A percentile compares a stretch with the other conserved stretches of the same genome.
These are phyloP conservation scores for Stenopsyche tienmushanensis DNA, from an alignment of 1,140 invertebrate genomes.

Conservation along the genomic window DNA sequence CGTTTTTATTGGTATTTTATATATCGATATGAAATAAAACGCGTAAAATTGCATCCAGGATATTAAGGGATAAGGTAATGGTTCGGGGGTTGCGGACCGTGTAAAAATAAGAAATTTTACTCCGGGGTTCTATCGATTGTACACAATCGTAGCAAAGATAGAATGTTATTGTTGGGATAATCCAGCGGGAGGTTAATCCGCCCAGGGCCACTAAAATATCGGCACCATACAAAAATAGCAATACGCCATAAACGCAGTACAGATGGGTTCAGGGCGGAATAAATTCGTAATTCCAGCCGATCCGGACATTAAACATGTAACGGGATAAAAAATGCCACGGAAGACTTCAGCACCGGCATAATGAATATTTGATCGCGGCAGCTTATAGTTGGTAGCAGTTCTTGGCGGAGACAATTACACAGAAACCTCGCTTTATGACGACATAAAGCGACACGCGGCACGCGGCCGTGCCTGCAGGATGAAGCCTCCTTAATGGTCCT, in stretches of 20 bases:
- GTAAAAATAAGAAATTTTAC: too few species aligned
- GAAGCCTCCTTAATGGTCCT: background rate
- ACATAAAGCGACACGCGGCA: constrained; percentile 4
- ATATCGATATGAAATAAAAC: too few species aligned
- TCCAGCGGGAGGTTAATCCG: constrained; percentile 7
- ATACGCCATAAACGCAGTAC: constrained; percentile 7
- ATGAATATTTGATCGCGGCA: constrained; percentile 23
- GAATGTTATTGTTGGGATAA: too few species aligned
- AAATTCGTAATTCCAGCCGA: constrained; percentile 9
- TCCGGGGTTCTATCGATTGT: too few species aligned
- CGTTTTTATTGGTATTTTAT: too few species aligned
- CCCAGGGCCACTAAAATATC: constrained; percentile 14
- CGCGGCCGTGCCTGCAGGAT: background rate
- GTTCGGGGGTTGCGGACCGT: too few species aligned
- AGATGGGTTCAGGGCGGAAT: constrained; percentile 3
- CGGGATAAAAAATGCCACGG: background rate
- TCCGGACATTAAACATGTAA: constrained; percentile 13
- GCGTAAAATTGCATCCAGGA: too few species aligned
- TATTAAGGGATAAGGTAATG: too few species aligned
- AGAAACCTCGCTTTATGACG: constrained; percentile 10
- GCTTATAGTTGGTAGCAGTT: background rate
- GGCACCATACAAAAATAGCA: background rate
- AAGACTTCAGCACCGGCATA: background rate
- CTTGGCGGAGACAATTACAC: constrained; percentile 19
- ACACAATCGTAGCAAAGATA: too few species aligned